phyloP scores from a whole-genome alignment of 2,888 invertebrate species.

The Cistogaster globosa region DNA sequence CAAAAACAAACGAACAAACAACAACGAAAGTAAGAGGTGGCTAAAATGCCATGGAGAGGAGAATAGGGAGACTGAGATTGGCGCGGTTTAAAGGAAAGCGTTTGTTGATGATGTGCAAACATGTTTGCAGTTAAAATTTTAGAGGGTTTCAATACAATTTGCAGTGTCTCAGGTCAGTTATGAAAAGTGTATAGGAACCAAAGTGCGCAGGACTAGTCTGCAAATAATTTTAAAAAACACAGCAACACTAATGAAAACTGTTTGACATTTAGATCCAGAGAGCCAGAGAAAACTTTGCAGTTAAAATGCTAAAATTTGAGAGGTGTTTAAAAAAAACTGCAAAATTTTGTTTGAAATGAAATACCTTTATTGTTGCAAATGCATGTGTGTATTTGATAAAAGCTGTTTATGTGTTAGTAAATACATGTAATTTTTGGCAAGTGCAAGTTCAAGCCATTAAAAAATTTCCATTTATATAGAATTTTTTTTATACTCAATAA shows the following conservation, averaged over 20 bases:
- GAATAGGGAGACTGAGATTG: neutral
- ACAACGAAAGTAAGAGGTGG: neutral
- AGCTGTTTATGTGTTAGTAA: slow-evolving; percentile 21
- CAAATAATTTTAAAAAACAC: neutral
- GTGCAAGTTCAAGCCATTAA: slow-evolving; percentile 79
- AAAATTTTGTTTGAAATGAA: neutral
- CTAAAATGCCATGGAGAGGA: neutral
- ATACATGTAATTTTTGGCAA: slow-evolving; percentile 74
- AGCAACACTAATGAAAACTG: slow-evolving; percentile 2
- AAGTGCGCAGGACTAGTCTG: slow-evolving; percentile 39
- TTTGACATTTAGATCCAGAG: neutral
- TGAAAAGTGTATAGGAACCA: neutral
- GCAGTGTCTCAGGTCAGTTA: slow-evolving; percentile 66
- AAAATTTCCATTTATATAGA: slow-evolving; percentile 29
- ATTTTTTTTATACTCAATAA: slow-evolving; percentile 19
- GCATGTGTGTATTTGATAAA: neutral
- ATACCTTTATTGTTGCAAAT: neutral
- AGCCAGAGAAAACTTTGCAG: neutral
- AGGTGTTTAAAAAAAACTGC: neutral
- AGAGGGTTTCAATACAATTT: slow-evolving; percentile 56
- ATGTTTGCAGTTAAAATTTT: slow-evolving; percentile 13
- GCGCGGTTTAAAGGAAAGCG: slow-evolving; percentile 3
- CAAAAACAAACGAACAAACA: neutral
- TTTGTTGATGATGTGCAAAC: neutral
- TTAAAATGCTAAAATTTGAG: too few species aligned